Base-by-base conservation (phyloP, 2,113 vertebrate species). In the Cinclus cinclus region DNA sequence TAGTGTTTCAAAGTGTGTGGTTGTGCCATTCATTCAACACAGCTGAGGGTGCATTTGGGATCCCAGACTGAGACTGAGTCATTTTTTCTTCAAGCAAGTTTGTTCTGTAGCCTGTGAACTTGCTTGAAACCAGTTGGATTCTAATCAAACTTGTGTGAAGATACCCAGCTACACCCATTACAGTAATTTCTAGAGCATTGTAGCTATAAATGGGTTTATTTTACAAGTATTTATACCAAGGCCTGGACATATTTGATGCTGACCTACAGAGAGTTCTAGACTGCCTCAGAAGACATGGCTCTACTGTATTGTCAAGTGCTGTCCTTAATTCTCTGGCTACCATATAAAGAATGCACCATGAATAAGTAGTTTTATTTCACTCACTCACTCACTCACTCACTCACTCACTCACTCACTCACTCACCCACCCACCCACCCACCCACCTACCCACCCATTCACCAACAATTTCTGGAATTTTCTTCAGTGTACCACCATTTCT, bases 171-270 rank as follows among this genome's bases (percentile, higher is more conserved):
- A 18, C 9, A 65, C 6, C 4, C 33, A 56, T 49, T 68, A 11
- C 28, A 53, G 13, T 4, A 0, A 33, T 73, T 81, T 83, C 35
- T 59, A 18, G 6, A 49, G 3, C 1, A 4, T 0, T 52, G 11
- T 30, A 53, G 4, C 17, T 53, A 42, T 20, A 52, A 25, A 37
- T 1, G 1, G 13, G 3, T 53, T 70, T 39, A 14, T 71, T 75
- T 46, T 52, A 22, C 20, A 71, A 62, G 10, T 52, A 46, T 47
- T 47, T 73, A 6, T 80, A 35, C 2, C 2, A 6, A 68, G 7
- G 59, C 8, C 12, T 55, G 5, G 15, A 33, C 63, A 30, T n/a
- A 25, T 49, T 83, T 80, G 15, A 25, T 59, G 7, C 10, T 80
- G 42, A 62, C 13, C 11, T 56, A 19, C 4, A 33, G 2, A 35